These are phyloP conservation scores for Drosophila serrata DNA, from an alignment of 1,140 invertebrate genomes.

Conservation along the genomic window DNA sequence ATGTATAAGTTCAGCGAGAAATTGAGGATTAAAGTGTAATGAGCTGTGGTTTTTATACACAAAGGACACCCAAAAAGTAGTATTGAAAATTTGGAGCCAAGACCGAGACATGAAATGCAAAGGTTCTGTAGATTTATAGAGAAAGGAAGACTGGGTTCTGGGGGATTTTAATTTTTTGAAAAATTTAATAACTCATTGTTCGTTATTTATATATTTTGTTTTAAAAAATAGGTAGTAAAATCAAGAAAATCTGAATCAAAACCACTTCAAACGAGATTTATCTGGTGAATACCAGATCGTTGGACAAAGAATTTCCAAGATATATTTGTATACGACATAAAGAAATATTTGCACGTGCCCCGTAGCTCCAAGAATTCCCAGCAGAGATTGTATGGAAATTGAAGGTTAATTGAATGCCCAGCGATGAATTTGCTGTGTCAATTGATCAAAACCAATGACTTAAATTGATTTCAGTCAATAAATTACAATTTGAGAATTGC, in stretches of 20 bases:
- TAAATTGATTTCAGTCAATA: constrained; percentile 43
- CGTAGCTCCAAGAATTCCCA: constrained; percentile 5
- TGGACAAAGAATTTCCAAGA: constrained; percentile 8
- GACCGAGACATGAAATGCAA: neutral
- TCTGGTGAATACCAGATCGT: neutral
- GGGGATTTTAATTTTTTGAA: neutral
- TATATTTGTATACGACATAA: constrained; percentile 3
- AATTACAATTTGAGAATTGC: constrained; percentile 30
- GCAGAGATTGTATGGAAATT: constrained; percentile 29
- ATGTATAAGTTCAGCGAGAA: neutral
- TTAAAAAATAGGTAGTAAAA: neutral
- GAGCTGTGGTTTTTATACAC: neutral
- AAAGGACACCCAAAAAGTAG: constrained; percentile 6
- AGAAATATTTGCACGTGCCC: constrained; percentile 41
- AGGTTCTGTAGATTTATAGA: neutral
- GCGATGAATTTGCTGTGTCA: constrained; percentile 36
- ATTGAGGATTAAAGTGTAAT: neutral
- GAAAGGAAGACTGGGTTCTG: neutral
- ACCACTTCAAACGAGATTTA: constrained; percentile 10
- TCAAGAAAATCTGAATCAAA: neutral
- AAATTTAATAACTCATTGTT: neutral
- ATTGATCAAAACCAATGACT: constrained; percentile 33
- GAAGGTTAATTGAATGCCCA: constrained; percentile 64
- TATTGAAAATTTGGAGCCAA: constrained; percentile 16
- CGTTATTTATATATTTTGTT: neutral